Conservation (phyloP, 2,113 vertebrate genomes). For the Lophura nycthemera region DNA sequence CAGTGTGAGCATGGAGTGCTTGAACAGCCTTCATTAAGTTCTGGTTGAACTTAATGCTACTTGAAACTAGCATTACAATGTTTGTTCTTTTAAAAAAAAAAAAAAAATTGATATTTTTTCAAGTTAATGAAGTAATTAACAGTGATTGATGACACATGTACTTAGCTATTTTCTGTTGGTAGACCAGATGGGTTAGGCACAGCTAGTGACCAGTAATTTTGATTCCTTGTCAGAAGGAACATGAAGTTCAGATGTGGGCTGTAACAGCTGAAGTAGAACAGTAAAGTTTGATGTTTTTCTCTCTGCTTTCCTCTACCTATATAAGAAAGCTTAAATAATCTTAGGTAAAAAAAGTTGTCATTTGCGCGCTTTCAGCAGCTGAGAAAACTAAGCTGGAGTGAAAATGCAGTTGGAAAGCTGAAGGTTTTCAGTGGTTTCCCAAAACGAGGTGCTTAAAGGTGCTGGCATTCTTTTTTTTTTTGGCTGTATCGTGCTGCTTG, state of each 20-base stretch:
- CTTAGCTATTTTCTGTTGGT: conserved; percentile 38
- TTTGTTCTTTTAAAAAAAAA: conserved; percentile 40
- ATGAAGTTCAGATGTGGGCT: conserved; percentile 51
- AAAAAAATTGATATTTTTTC: conserved; percentile 12
- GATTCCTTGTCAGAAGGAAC: conserved; percentile 50
- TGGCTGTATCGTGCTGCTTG: not conserved
- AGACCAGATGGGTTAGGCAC: conserved; percentile 62
- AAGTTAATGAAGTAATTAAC: conserved; percentile 66
- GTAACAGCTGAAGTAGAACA: not conserved
- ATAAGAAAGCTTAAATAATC: not conserved
- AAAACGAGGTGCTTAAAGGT: not conserved
- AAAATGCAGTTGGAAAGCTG: not conserved
- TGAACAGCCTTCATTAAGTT: not conserved
- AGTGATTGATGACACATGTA: conserved; percentile 65
- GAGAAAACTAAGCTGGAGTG: not conserved
- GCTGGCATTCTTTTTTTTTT: not conserved
- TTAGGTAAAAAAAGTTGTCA: not conserved
- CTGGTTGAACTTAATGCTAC: not conserved
- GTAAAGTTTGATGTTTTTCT: not conserved
- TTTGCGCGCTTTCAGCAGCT: not conserved
- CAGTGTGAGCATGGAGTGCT: rapidly evolving
- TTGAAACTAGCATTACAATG: conserved; percentile 16
- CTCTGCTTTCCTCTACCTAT: not conserved
- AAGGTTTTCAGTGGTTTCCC: not conserved
- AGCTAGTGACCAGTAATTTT: conserved; percentile 52